A percentile compares a stretch with the other conserved stretches of the same genome.
phyloP scores from a whole-genome alignment of 64 coral and sea anemone species.

The Porites australiensis region DNA sequence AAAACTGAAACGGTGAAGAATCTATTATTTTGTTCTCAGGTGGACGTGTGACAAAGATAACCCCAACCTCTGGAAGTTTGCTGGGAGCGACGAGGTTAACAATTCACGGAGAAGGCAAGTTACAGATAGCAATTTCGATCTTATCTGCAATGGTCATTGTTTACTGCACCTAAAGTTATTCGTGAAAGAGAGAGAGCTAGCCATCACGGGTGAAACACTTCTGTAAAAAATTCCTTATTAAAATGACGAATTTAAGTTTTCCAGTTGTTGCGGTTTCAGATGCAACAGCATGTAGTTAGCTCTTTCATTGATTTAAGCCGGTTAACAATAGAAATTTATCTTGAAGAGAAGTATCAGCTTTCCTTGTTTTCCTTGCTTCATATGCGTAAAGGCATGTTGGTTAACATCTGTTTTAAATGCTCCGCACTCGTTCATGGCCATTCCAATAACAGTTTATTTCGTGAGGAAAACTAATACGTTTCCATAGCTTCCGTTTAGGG shows the following conservation, averaged over 20 bases:
- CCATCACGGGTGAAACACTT: background rate
- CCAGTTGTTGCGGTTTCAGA: too few relatives aligned
- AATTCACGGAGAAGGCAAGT: conserved; percentile 53
- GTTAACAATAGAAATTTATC: conserved; percentile 1
- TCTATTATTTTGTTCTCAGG: background rate
- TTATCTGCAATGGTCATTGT: background rate
- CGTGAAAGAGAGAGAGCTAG: too few relatives aligned
- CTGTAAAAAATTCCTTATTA: background rate
- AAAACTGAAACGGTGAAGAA: background rate
- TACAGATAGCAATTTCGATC: too few relatives aligned
- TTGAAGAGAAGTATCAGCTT: background rate
- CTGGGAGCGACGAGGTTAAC: conserved; percentile 63
- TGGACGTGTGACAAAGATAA: conserved; percentile 51
- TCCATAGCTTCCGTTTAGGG: too few relatives aligned
- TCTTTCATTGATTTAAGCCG: background rate
- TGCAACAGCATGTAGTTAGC: too few relatives aligned
- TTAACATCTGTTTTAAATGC: too few relatives aligned
- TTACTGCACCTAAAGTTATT: background rate
- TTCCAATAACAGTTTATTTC: background rate
- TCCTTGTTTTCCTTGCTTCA: background rate
- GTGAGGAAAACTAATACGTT: background rate
- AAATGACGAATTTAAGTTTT: too few relatives aligned
- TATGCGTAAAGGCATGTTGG: background rate
- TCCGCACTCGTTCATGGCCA: too few relatives aligned
- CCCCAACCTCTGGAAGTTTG: conserved; percentile 55